phyloP scores from a whole-genome alignment of 2,888 invertebrate species.

The Dryobota labecula region DNA sequence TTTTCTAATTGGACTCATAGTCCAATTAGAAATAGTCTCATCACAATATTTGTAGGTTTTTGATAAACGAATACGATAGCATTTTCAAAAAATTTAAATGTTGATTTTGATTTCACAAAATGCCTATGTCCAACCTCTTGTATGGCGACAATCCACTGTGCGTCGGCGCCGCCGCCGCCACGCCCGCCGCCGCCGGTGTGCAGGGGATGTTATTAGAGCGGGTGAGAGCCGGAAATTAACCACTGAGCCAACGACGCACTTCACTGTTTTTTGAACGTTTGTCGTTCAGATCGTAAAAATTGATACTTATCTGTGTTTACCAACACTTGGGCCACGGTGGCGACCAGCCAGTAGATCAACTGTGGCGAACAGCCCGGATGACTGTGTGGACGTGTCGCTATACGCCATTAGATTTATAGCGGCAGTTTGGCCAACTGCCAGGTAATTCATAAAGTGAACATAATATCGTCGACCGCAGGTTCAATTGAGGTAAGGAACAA shows the following conservation, averaged over 20 bases:
- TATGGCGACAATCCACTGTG: too few relatives aligned
- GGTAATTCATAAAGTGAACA: constrained; percentile 21
- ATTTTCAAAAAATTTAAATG: too few relatives aligned
- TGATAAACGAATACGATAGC: too few relatives aligned
- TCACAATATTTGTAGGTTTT: too few relatives aligned
- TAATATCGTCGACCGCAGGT: constrained; percentile 2
- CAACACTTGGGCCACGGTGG: constrained; percentile 14
- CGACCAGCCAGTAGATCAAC: constrained; percentile 28
- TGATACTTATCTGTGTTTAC: constrained; percentile 29
- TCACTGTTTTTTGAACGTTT: constrained; percentile 16
- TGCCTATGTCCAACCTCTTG: too few relatives aligned
- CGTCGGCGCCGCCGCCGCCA: neutral
- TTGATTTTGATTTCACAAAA: too few relatives aligned
- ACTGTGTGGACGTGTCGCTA: neutral
- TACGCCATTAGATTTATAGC: constrained; percentile 12
- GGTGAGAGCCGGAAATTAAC: constrained; percentile 22
- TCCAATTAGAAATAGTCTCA: too few relatives aligned
- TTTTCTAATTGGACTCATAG: too few relatives aligned
- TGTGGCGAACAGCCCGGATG: neutral
- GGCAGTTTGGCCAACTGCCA: constrained; percentile 39
- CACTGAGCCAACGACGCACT: constrained; percentile 18
- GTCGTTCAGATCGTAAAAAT: constrained; percentile 12
- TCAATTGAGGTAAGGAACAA: too few relatives aligned
- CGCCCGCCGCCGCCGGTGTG: too few relatives aligned
- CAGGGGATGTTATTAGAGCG: neutral